A percentile compares a stretch with the other conserved stretches of the same genome.
These are phyloP conservation scores for Chinchilla lanigera DNA, from an alignment of 2,113 vertebrate species.

Conservation along the genomic window DNA sequence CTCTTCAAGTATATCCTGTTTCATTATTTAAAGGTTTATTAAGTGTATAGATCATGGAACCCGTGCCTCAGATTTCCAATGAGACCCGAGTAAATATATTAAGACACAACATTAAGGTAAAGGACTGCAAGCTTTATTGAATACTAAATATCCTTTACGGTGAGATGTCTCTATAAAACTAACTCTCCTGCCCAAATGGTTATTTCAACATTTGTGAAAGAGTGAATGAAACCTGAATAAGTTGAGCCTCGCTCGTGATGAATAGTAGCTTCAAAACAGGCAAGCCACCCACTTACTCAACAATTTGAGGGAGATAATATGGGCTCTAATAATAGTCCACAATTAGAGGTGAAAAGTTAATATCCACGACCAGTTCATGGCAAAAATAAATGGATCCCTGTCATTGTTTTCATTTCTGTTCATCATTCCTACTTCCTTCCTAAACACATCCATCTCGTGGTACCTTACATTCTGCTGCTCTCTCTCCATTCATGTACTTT, in stretches of 20 bases:
- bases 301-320: neutral
- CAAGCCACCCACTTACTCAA: neutral
- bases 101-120: slow-evolving; percentile 62
- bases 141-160: slow-evolving; percentile 77
- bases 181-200: neutral
- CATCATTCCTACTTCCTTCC: neutral
- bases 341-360: neutral
- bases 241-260: slow-evolving; percentile 13
- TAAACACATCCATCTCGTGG: neutral
- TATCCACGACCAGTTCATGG: neutral
- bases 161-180: slow-evolving; percentile 46
- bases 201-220: slow-evolving; percentile 49
- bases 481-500: neutral
- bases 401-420: neutral
- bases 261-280: neutral
- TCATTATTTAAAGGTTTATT: slow-evolving; percentile 79
- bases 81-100: slow-evolving; percentile 71
- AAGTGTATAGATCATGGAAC: slow-evolving; percentile 72
- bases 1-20: slow-evolving; percentile 59
- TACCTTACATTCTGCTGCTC: neutral
- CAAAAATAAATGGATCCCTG: neutral
- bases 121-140: slow-evolving; percentile 62
- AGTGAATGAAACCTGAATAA: slow-evolving; percentile 26
- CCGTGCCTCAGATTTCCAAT: slow-evolving; percentile 60
- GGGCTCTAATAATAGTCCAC: neutral